A percentile compares a stretch with the other conserved stretches of the same genome.
phyloP scores from a whole-genome alignment of 2,888 invertebrate genomes.

The Drosophila acutilabella region DNA sequence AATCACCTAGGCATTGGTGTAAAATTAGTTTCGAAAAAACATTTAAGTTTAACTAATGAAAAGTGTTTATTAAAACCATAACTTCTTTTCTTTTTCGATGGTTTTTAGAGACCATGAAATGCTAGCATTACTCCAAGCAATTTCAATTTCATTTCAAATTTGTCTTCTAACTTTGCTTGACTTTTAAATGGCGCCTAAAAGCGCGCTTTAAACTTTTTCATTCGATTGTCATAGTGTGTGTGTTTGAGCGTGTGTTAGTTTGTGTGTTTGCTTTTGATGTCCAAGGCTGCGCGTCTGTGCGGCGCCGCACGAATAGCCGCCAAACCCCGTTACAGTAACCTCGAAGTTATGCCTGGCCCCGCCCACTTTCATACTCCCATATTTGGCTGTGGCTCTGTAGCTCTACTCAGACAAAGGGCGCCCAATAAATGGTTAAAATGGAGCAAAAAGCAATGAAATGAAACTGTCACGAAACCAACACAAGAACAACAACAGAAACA shows the following conservation, averaged over 20 bases:
- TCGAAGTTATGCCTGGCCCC: conserved; percentile 28
- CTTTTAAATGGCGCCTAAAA: conserved; percentile 35
- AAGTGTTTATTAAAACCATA: too few relatives aligned
- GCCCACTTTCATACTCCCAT: neutral
- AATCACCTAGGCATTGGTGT: too few relatives aligned
- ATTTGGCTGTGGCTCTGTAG: neutral
- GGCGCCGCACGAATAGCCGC: conserved; percentile 78
- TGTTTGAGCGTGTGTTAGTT: conserved; percentile 4
- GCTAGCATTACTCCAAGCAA: too few relatives aligned
- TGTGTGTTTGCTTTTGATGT: conserved; percentile 30
- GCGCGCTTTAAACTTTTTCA: conserved; percentile 62
- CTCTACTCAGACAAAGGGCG: conserved; percentile 59
- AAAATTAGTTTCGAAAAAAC: too few relatives aligned
- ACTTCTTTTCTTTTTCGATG: too few relatives aligned
- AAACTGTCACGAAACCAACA: conserved; percentile 74
- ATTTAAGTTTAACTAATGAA: too few relatives aligned
- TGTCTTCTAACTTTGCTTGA: neutral
- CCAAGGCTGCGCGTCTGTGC: conserved; percentile 74
- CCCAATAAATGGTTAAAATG: conserved; percentile 79
- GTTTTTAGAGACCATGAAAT: neutral
- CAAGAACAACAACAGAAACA: conserved; percentile 13
- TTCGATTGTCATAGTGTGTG: neutral
- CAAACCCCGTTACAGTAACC: conserved; percentile 50
- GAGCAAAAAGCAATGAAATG: conserved; percentile 77
- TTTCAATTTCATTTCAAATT: neutral